These are phyloP conservation scores for Myotis lucifugus DNA, from an alignment of 2,113 vertebrate species.

Conservation along the genomic window DNA sequence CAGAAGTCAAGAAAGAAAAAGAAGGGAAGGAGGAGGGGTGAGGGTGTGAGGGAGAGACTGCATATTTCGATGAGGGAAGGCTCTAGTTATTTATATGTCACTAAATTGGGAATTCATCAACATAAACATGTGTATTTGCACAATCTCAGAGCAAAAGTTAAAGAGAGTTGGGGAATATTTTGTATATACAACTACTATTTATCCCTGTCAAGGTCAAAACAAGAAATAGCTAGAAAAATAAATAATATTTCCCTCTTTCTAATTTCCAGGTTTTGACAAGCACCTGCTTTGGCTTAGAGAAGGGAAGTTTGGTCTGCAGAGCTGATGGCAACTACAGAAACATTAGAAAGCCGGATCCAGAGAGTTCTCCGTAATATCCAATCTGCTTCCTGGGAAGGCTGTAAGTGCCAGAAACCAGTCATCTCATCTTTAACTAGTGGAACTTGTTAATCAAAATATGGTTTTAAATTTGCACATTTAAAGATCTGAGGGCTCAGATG, in stretches of 20 bases:
- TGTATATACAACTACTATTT: constrained; percentile 70
- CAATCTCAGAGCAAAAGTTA: constrained; percentile 69
- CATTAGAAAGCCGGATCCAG: constrained; percentile 34
- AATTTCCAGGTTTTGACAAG: constrained; percentile 54
- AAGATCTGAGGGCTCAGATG: not conserved
- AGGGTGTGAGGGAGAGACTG: fast-evolving
- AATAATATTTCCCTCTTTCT: not conserved
- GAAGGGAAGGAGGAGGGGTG: too few relatives aligned
- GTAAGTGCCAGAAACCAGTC: not conserved
- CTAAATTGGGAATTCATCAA: constrained; percentile 7
- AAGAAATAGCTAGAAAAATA: constrained; percentile 67
- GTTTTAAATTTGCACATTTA: not conserved
- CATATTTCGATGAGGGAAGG: not conserved
- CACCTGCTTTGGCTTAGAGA: constrained; percentile 67
- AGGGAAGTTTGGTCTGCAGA: constrained; percentile 76
- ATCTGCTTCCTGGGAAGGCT: not conserved
- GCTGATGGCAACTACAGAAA: constrained; percentile 55
- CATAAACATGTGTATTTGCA: constrained; percentile 41
- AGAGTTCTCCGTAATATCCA: not conserved
- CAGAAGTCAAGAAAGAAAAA: not conserved
- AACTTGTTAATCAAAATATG: not conserved
- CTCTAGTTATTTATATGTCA: not conserved
- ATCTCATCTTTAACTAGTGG: not conserved
- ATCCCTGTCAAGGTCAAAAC: constrained; percentile 77
- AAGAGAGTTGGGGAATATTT: constrained; percentile 71